Conservation (phyloP, 2,797 vertebrate species). For the Sebastes nivosus region DNA sequence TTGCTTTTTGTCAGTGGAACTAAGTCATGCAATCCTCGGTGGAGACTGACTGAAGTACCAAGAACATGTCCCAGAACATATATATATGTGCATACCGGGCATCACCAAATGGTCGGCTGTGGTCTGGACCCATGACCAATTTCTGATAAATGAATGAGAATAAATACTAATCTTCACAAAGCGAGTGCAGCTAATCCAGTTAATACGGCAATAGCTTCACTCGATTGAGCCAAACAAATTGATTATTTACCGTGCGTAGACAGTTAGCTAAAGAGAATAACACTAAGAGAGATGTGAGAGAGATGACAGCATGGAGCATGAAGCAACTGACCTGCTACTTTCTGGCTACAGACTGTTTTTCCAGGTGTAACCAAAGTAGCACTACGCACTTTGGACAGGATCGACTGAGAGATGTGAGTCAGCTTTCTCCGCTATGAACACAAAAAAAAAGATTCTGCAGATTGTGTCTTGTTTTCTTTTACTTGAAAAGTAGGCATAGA, state of each 20-base stretch:
- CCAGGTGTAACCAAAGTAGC: too few species aligned
- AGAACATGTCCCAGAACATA: neutral
- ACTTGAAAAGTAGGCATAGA: too few species aligned
- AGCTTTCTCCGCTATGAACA: too few species aligned
- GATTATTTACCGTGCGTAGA: neutral
- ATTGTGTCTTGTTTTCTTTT: too few species aligned
- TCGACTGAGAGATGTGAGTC: too few species aligned
- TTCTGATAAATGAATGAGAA: neutral
- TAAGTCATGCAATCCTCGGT: neutral
- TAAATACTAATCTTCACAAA: neutral
- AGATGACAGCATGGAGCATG: neutral
- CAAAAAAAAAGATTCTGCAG: neutral
- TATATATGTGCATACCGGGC: neutral
- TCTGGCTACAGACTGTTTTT: too few species aligned
- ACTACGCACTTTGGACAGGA: too few species aligned
- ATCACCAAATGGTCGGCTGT: neutral
- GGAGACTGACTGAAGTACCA: neutral
- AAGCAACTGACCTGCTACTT: too few species aligned
- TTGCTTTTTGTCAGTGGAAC: neutral
- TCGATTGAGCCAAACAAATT: neutral
- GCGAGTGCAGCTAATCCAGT: neutral
- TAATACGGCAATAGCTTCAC: neutral
- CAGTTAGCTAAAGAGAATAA: neutral
- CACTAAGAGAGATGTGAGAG: neutral
- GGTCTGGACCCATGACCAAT: neutral